Conservation (phyloP, 2,888 invertebrate genomes). For the Lampropteryx suffumata region DNA sequence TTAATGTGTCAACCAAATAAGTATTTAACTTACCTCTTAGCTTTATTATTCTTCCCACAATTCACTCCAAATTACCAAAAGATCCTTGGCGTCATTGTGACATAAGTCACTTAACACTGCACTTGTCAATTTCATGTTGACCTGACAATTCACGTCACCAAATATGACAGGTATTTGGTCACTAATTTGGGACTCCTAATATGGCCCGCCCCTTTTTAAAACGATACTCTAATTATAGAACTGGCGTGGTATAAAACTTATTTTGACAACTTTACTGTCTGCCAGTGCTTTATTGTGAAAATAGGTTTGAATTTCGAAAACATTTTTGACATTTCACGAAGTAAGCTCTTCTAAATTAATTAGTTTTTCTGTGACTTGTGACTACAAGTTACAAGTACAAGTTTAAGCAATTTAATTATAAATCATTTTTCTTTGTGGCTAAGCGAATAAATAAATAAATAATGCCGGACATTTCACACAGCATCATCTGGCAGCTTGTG, state of each 20-base stretch:
- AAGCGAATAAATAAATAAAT: too few relatives aligned
- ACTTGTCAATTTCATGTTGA: conserved; percentile 33
- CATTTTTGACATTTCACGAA: too few relatives aligned
- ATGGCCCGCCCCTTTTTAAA: conserved; percentile 65
- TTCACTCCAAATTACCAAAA: conserved; percentile 15
- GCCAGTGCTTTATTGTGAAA: too few relatives aligned
- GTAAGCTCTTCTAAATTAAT: too few relatives aligned
- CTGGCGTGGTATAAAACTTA: not conserved
- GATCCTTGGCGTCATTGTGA: conserved; percentile 27
- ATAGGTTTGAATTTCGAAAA: too few relatives aligned
- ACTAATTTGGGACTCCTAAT: conserved; percentile 59
- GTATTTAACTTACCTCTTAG: not conserved
- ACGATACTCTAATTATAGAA: conserved; percentile 53
- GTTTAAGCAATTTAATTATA: too few relatives aligned
- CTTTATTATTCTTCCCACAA: conserved; percentile 11
- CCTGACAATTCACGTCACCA: conserved; percentile 57
- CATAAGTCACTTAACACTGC: conserved; percentile 35
- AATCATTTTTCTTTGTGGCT: too few relatives aligned
- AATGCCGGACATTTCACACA: too few relatives aligned
- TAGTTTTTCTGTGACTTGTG: too few relatives aligned
- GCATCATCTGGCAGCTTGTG: too few relatives aligned
- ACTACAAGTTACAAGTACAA: too few relatives aligned
- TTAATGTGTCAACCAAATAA: too few relatives aligned
- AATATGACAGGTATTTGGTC: conserved; percentile 56
- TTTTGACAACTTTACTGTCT: conserved; percentile 1